A percentile compares a stretch with the other conserved stretches of the same genome.
These are phyloP conservation scores for Ctenochaetus hawaiiensis DNA, from an alignment of 2,797 vertebrate species.

Conservation along the genomic window DNA sequence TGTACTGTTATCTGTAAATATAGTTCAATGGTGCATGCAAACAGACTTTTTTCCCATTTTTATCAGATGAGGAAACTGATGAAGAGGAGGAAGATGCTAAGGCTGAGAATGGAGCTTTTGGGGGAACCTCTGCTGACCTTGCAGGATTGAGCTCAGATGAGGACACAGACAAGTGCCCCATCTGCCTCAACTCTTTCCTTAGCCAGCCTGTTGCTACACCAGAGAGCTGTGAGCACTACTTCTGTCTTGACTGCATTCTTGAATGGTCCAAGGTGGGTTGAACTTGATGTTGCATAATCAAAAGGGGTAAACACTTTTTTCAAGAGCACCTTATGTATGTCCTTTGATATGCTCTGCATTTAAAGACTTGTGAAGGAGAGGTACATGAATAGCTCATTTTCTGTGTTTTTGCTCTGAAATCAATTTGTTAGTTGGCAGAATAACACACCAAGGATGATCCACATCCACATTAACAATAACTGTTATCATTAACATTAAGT, in stretches of 20 bases:
- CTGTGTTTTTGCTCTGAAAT: slow-evolving; percentile 13
- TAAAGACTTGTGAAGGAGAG: not conserved
- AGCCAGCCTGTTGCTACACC: slow-evolving; percentile 96
- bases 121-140: slow-evolving; percentile 43
- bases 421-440: too few relatives aligned
- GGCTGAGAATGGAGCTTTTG: slow-evolving; percentile 63
- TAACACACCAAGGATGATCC: too few relatives aligned
- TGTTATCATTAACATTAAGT: too few relatives aligned
- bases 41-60: not conserved
- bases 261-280: slow-evolving; percentile 95
- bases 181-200: slow-evolving; percentile 94
- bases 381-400: not conserved
- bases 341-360: not conserved
- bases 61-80: slow-evolving; percentile 63
- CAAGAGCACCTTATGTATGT: not conserved
- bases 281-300: not conserved
- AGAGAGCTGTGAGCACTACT: slow-evolving; percentile 95
- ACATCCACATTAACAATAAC: too few relatives aligned
- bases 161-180: slow-evolving; percentile 93
- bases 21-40: not conserved
- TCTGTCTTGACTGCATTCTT: slow-evolving; percentile 96
- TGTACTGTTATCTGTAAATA: not conserved
- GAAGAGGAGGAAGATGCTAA: slow-evolving; percentile 81
- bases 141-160: slow-evolving; percentile 89
- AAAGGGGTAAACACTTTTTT: not conserved